phyloP scores from a whole-genome alignment of 2,797 vertebrate species.

The Spea hammondii region DNA sequence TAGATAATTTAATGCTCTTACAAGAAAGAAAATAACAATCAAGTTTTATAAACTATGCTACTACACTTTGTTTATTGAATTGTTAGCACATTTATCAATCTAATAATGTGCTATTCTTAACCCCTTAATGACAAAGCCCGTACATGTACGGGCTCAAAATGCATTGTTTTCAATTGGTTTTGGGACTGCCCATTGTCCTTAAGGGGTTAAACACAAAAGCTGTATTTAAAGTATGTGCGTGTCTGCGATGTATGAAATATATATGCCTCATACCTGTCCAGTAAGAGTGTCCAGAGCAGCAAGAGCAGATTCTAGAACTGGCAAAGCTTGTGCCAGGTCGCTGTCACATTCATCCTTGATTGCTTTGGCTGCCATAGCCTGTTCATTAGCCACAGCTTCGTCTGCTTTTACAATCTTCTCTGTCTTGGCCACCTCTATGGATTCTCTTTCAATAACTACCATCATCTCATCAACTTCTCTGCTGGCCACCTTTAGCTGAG shows the following conservation, averaged over 20 bases:
- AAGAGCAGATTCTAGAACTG: constrained; percentile 80
- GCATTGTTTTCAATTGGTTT: too few relatives aligned
- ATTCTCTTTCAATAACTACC: constrained; percentile 80
- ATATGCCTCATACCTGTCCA: constrained; percentile 68
- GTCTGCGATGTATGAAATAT: too few relatives aligned
- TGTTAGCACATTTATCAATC: neutral
- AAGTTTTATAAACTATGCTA: neutral
- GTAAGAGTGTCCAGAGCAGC: constrained; percentile 84
- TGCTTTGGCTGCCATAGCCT: constrained; percentile 85
- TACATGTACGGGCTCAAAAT: too few relatives aligned
- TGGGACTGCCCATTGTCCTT: too few relatives aligned
- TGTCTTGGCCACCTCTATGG: constrained; percentile 81
- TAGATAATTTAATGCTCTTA: constrained; percentile 15
- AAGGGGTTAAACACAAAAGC: too few relatives aligned
- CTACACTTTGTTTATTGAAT: constrained; percentile 18
- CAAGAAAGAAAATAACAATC: neutral
- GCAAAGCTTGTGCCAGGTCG: constrained; percentile 82
- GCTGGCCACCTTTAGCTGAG: constrained; percentile 79
- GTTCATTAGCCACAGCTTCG: constrained; percentile 79
- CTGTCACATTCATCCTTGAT: constrained; percentile 92
- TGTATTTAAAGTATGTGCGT: too few relatives aligned
- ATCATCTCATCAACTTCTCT: constrained; percentile 85
- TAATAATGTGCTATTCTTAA: neutral
- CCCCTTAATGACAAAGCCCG: too few relatives aligned
- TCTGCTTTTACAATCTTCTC: constrained; percentile 85